Conservation (phyloP, 2,888 invertebrate genomes). For the Platynereis dumerilii region DNA sequence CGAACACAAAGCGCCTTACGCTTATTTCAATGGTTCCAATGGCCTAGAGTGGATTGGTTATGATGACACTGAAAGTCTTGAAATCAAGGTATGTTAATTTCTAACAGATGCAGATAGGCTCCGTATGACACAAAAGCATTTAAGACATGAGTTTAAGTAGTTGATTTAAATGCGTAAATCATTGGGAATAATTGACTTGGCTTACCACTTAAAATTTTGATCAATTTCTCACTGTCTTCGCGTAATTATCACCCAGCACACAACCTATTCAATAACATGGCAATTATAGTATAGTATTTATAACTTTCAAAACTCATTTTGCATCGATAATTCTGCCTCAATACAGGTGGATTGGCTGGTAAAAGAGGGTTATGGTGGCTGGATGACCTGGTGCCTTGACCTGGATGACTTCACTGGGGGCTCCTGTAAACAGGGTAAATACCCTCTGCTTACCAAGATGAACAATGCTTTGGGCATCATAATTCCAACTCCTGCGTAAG, state of each 20-base stretch:
- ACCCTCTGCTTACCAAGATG: slow-evolving; percentile 41
- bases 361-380: slow-evolving; percentile 70
- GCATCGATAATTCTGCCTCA: no score
- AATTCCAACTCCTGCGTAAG: no score
- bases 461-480: background rate
- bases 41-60: slow-evolving; percentile 19
- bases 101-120: no score
- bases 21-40: background rate
- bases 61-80: slow-evolving; percentile 10
- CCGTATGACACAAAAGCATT: background rate
- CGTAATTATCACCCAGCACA: no score
- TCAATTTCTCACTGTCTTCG: no score
- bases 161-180: no score
- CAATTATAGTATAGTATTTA: no score
- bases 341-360: slow-evolving; percentile 75
- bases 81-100: slow-evolving; percentile 65
- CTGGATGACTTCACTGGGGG: slow-evolving; percentile 52
- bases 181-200: no score
- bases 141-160: no score
- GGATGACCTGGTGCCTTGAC: slow-evolving; percentile 54
- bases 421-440: slow-evolving; percentile 43
- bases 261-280: no score
- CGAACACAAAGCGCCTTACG: slow-evolving; percentile 14
- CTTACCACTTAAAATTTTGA: no score
- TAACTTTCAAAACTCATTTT: no score